phyloP scores from a whole-genome alignment of 92 coral and sea anemone species.

The Epizoanthus stellaris region DNA sequence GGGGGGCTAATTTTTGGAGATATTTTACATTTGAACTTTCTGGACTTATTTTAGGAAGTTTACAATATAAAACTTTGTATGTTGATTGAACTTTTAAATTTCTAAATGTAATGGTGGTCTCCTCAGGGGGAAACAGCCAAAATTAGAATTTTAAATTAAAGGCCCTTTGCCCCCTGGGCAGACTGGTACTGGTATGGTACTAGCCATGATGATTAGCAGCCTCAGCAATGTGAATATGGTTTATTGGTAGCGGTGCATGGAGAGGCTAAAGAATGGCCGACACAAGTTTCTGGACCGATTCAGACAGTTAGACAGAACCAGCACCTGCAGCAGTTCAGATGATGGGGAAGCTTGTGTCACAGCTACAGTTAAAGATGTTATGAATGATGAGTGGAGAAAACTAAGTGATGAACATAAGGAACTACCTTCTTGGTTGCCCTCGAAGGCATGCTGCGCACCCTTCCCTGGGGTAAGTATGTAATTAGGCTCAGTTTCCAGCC shows the following conservation, averaged over 20 bases:
- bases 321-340: not conserved
- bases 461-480: conserved; percentile 27
- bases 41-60: too few relatives aligned
- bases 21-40: too few relatives aligned
- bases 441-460: conserved; percentile 32
- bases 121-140: too few relatives aligned
- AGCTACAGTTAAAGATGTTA: conserved; percentile 29
- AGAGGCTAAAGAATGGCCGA: conserved; percentile 33
- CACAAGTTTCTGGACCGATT: conserved; percentile 31
- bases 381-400: conserved; percentile 38
- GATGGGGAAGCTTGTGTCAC: conserved; percentile 1
- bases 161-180: too few relatives aligned
- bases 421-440: conserved; percentile 34
- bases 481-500: too few relatives aligned
- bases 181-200: too few relatives aligned
- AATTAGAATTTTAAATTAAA: too few relatives aligned
- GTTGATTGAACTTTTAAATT: too few relatives aligned
- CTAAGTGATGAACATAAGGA: conserved; percentile 24
- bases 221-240: conserved; percentile 85
- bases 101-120: too few relatives aligned
- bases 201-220: conserved; percentile 68
- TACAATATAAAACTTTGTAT: too few relatives aligned
- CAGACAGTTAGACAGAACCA: not conserved
- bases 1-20: too few relatives aligned
- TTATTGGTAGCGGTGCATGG: conserved; percentile 34